Conservation (phyloP, 2,797 vertebrate species). For the Melopsittacus undulatus region DNA sequence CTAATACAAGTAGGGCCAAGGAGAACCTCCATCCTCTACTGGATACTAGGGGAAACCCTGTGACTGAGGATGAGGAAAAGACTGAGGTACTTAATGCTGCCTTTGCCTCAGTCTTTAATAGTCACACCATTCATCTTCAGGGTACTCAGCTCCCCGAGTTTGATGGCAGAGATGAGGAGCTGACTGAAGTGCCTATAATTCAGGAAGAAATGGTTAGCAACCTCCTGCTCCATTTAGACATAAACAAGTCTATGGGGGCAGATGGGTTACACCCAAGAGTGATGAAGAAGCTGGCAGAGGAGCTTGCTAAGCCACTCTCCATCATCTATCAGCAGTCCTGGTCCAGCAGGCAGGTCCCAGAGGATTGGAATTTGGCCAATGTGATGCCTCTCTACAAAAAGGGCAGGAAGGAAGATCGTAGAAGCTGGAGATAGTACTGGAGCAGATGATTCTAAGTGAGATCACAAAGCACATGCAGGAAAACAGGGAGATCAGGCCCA, state of each 20-base stretch:
- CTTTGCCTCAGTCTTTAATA: not conserved
- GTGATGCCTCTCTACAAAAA: not conserved
- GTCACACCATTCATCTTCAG: not conserved
- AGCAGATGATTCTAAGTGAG: not conserved
- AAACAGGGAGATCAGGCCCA: not conserved
- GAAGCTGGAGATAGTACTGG: not conserved
- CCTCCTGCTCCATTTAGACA: not conserved
- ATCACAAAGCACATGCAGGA: not conserved
- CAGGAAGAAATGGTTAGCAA: not conserved
- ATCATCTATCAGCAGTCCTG: not conserved
- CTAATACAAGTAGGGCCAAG: not conserved
- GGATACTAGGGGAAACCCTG: not conserved
- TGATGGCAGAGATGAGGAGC: not conserved
- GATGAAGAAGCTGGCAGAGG: not conserved
- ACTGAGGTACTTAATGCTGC: not conserved
- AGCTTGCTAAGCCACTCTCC: not conserved
- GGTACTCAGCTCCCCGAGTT: not conserved
- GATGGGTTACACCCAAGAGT: not conserved
- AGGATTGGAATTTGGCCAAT: not conserved
- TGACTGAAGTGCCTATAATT: not conserved
- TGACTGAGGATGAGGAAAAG: not conserved
- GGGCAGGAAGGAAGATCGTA: not conserved
- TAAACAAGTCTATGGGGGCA: not conserved
- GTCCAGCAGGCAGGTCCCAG: not conserved
- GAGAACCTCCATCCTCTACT: not conserved